A percentile compares a stretch with the other conserved stretches of the same genome.
Evolutionary conservation across 2,797 vertebrate genomes (phyloP).

Genomic region (Anguilla anguilla): DNA sequence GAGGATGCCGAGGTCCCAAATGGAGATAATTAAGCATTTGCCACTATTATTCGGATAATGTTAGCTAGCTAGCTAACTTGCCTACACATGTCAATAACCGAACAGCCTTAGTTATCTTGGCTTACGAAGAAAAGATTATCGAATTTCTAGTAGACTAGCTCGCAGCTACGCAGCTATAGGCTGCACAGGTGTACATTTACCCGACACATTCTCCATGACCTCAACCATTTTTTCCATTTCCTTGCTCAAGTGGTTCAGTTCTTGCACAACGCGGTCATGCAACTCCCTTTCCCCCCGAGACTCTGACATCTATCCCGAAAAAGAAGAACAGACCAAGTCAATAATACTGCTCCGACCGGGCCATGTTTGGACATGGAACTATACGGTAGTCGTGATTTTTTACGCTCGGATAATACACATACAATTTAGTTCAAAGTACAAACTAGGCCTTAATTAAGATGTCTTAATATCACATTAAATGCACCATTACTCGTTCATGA

Average conservation of each 20-base stretch:
- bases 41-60: neutral
- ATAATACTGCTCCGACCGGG: too few species aligned
- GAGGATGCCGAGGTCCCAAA: neutral
- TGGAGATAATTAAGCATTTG: neutral
- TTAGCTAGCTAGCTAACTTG: neutral
- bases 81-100: neutral
- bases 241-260: neutral
- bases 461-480: neutral
- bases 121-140: too few species aligned
- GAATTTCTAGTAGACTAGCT: neutral
- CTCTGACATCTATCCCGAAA: neutral
- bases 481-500: neutral
- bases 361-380: too few species aligned
- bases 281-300: neutral
- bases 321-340: neutral
- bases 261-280: neutral
- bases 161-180: neutral
- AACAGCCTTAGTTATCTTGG: too few species aligned
- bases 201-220: constrained; percentile 26
- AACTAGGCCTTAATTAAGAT: too few species aligned
- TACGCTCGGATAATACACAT: too few species aligned
- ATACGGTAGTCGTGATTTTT: too few species aligned
- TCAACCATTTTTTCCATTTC: constrained; percentile 30
- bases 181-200: neutral
- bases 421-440: too few species aligned